A percentile compares a stretch with the other conserved stretches of the same genome.
These are phyloP conservation scores for Rhabdomys pumilio DNA, from an alignment of 2,797 vertebrate species.

Conservation along the genomic window DNA sequence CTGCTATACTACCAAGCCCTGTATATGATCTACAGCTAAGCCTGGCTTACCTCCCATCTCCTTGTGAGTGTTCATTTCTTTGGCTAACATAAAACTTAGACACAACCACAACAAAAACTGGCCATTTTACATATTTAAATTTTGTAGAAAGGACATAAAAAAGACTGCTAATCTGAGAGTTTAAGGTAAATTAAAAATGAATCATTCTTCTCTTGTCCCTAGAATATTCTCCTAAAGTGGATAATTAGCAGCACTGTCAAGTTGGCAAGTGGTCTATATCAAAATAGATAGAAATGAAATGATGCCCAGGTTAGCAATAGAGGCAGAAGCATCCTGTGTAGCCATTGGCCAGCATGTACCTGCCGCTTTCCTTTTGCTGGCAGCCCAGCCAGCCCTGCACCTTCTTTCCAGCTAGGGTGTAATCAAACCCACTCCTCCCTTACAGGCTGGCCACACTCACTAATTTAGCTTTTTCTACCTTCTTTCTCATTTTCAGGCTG, in stretches of 20 bases:
- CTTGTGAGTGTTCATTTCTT: neutral
- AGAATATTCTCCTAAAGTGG: neutral
- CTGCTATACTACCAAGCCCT: neutral
- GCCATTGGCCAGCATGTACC: neutral
- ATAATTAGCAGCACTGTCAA: neutral
- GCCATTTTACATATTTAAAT: neutral
- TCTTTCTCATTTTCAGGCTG: neutral
- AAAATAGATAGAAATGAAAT: neutral
- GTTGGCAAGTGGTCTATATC: neutral
- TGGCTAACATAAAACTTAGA: constrained; percentile 1
- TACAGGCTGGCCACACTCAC: neutral
- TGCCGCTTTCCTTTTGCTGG: neutral
- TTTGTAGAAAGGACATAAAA: neutral
- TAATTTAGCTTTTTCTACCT: neutral
- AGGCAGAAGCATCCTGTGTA: neutral
- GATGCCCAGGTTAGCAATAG: neutral
- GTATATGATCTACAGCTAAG: too few relatives aligned
- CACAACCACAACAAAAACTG: neutral
- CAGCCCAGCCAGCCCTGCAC: rapidly evolving
- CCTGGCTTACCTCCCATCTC: neutral
- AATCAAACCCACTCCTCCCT: neutral
- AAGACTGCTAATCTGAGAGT: neutral
- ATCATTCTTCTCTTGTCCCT: neutral
- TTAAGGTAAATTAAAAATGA: neutral
- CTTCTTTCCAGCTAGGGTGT: neutral